A percentile compares a stretch with the other conserved stretches of the same genome.
These are phyloP conservation scores for Aythya baeri DNA, from an alignment of 2,113 vertebrate genomes.

Conservation along the genomic window DNA sequence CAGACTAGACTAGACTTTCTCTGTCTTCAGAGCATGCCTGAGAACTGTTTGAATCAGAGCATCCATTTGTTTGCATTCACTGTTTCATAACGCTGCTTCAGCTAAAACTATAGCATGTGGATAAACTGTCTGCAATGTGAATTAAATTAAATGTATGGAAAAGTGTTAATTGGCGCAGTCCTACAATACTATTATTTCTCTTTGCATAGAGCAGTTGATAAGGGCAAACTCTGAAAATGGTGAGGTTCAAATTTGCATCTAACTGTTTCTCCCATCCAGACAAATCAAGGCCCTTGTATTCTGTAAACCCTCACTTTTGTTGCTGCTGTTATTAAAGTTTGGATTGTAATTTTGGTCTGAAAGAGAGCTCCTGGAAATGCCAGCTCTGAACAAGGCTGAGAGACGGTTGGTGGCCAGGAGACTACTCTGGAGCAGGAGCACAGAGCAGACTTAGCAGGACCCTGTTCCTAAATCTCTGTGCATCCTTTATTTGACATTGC, in stretches of 20 bases:
- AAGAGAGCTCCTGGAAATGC: neutral
- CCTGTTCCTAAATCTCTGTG: neutral
- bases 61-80: neutral
- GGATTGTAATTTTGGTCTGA: neutral
- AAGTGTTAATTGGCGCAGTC: neutral
- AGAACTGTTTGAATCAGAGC: neutral
- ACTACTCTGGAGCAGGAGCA: neutral
- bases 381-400: neutral
- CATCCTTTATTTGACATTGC: neutral
- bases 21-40: neutral
- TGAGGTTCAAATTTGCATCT: neutral
- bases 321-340: neutral
- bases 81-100: neutral
- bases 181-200: neutral
- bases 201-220: neutral
- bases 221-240: neutral
- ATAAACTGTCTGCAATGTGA: neutral
- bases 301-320: neutral
- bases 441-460: neutral
- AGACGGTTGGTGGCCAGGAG: neutral
- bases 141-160: neutral
- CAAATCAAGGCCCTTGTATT: neutral
- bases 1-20: neutral
- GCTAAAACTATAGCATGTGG: neutral
- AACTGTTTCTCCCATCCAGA: neutral